Percentiles rank a stretch among this genome's conserved stretches.
phyloP scores from a whole-genome alignment of 2,113 vertebrate species.

The Zosterops hypoxanthus region DNA sequence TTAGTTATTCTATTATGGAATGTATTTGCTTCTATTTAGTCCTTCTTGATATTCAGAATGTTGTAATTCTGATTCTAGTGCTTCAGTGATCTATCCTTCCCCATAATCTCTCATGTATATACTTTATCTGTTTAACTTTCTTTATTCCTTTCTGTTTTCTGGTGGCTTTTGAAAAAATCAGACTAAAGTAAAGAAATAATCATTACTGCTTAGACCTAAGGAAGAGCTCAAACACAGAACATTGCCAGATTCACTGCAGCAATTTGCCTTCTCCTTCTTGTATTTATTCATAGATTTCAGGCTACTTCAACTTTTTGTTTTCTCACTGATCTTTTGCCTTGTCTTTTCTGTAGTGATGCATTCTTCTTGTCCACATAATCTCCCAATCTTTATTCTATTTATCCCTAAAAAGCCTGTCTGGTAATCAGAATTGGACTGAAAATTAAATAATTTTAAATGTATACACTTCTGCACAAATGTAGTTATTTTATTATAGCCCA shows the following conservation, averaged over 20 bases:
- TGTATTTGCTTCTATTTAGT: not conserved
- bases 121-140: not conserved
- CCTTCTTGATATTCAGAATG: not conserved
- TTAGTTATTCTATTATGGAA: not conserved
- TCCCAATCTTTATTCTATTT: not conserved
- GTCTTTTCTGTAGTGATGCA: not conserved
- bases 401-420: not conserved
- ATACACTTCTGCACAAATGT: not conserved
- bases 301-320: not conserved
- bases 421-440: not conserved
- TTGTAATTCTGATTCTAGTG: not conserved
- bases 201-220: not conserved
- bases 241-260: not conserved
- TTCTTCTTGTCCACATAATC: not conserved
- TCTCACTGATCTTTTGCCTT: not conserved
- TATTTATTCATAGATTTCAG: not conserved
- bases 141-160: not conserved
- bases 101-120: not conserved
- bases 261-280: not conserved
- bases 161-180: not conserved
- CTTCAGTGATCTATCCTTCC: not conserved
- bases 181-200: not conserved
- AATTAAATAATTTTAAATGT: not conserved
- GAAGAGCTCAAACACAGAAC: not conserved
- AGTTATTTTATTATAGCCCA: not conserved